Base-by-base conservation (phyloP, 2,888 invertebrate genomes). In the Ichneumon xanthorius region DNA sequence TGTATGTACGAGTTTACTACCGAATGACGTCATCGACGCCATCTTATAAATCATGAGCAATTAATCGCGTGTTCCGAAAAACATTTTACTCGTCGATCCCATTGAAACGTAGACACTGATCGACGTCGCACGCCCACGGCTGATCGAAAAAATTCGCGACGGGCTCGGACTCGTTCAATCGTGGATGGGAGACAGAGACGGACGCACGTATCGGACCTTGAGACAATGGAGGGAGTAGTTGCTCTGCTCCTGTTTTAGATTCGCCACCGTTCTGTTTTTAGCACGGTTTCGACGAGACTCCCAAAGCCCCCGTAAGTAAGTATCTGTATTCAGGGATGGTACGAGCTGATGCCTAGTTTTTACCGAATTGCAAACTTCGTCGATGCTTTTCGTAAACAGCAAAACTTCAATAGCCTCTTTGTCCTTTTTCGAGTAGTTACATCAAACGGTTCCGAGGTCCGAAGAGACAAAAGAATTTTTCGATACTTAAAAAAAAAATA, bases 161-260 rank as follows among this genome's bases (percentile, higher is more conserved):
- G 19, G 26, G 48, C 58, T 37, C 63, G 37, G 26, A 65, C 50
- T 22, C 40, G 67, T 55, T 53, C 14, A 61, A 79, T 71, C 26
- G 16, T 11, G 22, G 48, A 33, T 50, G 33, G 37, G 37, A 63
- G 48, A 33, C 50, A 19, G 50, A 11, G 48, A 68, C 22, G 19
- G 7, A 40, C 26, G 33, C 19, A 22, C 55, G 33, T 16, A 14
- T 71, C 71, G 30, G 78, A 85, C 78, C 84, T 85, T 82, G 84
- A 82, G 63, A 78, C 61, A 85, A 82, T 81, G 78, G 78, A 55
- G 68, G 78, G 78, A 82, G 73, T 50, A 50, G 30, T 61, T 4
- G 37, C 63, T 63, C 40, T 81, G 55, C 70, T 70, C 71, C 73
- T 80, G 58, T 68, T 80, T 75, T 65, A 75, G 75, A 26, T 26